Evolutionary conservation across 2,797 vertebrate genomes (phyloP), one percentile per base, ranked within the genome.

Genomic region (Peromyscus eremicus): DNA sequence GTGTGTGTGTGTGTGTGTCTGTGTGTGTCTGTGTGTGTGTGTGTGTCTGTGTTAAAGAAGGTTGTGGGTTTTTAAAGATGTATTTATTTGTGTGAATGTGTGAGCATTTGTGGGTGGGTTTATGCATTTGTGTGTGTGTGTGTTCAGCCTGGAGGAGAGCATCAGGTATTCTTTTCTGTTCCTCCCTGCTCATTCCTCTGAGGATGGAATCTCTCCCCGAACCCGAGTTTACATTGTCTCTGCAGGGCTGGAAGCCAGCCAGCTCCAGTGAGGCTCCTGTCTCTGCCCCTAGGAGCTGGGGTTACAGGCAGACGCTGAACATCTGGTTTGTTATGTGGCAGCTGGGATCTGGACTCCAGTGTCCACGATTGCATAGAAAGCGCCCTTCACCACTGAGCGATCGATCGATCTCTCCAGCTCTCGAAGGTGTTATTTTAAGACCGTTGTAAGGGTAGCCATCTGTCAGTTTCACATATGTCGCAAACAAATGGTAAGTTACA

Each of bases 401-500:
- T 34, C 37, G 37, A 62, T 37, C 71, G 1, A 3, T 34, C 37
- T 89, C 70, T 62, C 52, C 27, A 76, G 52, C 71, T 25, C 87
- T 95, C 32, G 49, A 68, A 77, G 43, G 32, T 16, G 90, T 94
- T 96, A 79, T 71, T 96, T 96, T 97, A 91, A 91, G 55, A 40
- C 68, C 83, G 43, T n/a, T 94, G 43, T 80, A 89, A 94, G 17
- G 91, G 73, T 29, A 91, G 76, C 25, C 34, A 91, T 91, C 37
- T 94, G 92, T 92, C 46, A 84, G 23, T 94, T 82, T 96, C 83
- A 92, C 49, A 77, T 75, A 9, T 76, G 94, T 92, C 75, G 92
- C 85, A 98, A 89, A 94, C 92, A 94, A 96, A 89, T 95, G 90
- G 89, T 77, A 91, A 95, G 40, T 60, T 89, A 79, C 32, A 82